Evolutionary conservation across 1,140 invertebrate genomes (phyloP).

Genomic region (Cyphomyrmex costatus): DNA sequence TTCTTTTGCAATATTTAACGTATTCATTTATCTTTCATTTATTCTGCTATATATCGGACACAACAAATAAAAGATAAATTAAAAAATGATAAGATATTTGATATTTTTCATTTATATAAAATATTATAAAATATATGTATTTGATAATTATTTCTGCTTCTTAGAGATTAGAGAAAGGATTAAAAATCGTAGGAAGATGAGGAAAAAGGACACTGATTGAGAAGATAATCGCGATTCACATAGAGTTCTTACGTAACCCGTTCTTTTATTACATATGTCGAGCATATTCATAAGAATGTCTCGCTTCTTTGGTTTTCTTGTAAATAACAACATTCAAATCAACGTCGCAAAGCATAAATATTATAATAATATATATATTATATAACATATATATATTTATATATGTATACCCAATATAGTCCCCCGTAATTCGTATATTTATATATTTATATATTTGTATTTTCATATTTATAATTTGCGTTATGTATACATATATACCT

Average conservation of each 20-base stretch:
- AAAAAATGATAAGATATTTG: neutral
- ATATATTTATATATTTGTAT: conserved; percentile 75
- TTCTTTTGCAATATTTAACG: no score
- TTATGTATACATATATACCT: conserved; percentile 82
- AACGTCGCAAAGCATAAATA: conserved; percentile 84
- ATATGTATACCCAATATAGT: conserved; percentile 76
- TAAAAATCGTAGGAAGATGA: neutral
- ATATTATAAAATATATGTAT: no score
- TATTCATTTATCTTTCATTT: neutral
- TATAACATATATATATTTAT: conserved; percentile 81
- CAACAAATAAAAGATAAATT: neutral
- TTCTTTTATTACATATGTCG: conserved; percentile 84
- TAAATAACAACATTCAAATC: conserved; percentile 85
- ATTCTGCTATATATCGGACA: neutral
- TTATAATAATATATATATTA: conserved; percentile 81
- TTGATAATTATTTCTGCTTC: neutral
- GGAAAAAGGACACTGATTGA: neutral
- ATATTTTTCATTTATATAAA: no score
- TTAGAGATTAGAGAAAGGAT: neutral
- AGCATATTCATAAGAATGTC: conserved; percentile 83
- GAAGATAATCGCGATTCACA: conserved; percentile 30
- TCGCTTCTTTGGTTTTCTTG: conserved; percentile 74
- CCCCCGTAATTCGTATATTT: conserved; percentile 75
- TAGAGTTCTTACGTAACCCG: conserved; percentile 67
- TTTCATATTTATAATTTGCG: conserved; percentile 78